Base-by-base conservation (phyloP, 2,113 vertebrate species). In the Tragelaphus strepsiceros region DNA sequence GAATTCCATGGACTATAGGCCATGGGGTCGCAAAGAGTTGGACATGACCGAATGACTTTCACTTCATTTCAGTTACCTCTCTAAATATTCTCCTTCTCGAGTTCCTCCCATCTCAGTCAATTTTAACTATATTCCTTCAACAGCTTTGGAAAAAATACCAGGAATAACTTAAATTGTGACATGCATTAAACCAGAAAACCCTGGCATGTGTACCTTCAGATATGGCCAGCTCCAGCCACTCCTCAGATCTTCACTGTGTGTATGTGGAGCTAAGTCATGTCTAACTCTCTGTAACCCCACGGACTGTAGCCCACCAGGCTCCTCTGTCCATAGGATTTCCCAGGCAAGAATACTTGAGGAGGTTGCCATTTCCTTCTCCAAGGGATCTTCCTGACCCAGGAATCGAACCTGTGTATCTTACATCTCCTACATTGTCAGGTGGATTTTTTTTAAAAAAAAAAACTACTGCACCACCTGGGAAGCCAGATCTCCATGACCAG, bases 1-100 rank as follows among this genome's bases (percentile, higher is more conserved):
- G n/a, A 71, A 35, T 35, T 35, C 9, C n/a, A 71, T 12, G n/a
- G n/a, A 71, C 19, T 71, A 71, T 22, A 71, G 9, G 64, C 0
- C n/a, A 12, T 21, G 64, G 9, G 19, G 64, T 71, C 0, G 2
- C n/a, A 35, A 22, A 71, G 64, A 35, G 64, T 22, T 0, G 9
- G n/a, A 71, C 64, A 71, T 0, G 0, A 67, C 7, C n/a, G 32
- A 67, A 8, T 10, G 32, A 71, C 9, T 35, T 35, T 71, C n/a
- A 71, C 9, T 71, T 71, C 19, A 35, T 71, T 71, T 71, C 9
- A 71, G 1, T 35, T 71, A 22, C n/a, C 64, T 54, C 54, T 62
- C 30, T 56, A 54, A 87, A 56, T 56, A 56, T 32, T 59, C 30
- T 62, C 35, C 49, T 43, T 49, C 35, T 30, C 35, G 22, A 62